phyloP scores from a whole-genome alignment of 2,888 invertebrate genomes.

The Drosophila tanythrix region DNA sequence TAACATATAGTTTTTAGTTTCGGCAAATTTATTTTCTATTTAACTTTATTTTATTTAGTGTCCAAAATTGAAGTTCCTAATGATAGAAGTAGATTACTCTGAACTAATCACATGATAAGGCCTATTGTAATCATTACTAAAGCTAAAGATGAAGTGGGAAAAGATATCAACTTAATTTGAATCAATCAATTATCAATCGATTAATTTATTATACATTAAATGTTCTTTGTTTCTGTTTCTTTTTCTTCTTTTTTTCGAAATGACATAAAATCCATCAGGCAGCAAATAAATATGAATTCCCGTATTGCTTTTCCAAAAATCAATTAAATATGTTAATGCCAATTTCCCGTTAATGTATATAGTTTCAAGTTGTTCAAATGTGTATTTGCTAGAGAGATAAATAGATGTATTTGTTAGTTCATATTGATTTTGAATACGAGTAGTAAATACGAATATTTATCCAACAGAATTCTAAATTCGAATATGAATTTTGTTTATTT shows the following conservation, averaged over 20 bases:
- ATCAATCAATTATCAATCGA: not conserved
- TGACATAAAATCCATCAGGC: not conserved
- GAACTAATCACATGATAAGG: not conserved
- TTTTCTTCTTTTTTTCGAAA: no score
- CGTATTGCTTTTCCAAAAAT: not conserved
- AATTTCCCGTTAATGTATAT: not conserved
- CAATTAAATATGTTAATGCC: not conserved
- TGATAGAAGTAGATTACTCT: not conserved
- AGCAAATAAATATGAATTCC: not conserved
- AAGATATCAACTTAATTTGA: not conserved
- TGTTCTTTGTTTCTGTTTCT: no score
- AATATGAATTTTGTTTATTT: slow-evolving; percentile 2
- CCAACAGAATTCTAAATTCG: not conserved
- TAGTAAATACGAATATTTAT: not conserved
- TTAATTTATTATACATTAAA: not conserved
- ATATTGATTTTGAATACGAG: not conserved
- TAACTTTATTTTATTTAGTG: not conserved
- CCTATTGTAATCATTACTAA: no score
- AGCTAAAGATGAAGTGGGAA: not conserved
- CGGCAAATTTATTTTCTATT: not conserved
- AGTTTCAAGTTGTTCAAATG: not conserved
- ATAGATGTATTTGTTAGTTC: not conserved
- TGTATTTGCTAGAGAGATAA: not conserved
- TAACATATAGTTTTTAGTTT: not conserved
- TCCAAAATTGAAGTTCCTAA: not conserved